phyloP scores from a whole-genome alignment of 2,797 vertebrate species.

The Pangasius krempfi region DNA sequence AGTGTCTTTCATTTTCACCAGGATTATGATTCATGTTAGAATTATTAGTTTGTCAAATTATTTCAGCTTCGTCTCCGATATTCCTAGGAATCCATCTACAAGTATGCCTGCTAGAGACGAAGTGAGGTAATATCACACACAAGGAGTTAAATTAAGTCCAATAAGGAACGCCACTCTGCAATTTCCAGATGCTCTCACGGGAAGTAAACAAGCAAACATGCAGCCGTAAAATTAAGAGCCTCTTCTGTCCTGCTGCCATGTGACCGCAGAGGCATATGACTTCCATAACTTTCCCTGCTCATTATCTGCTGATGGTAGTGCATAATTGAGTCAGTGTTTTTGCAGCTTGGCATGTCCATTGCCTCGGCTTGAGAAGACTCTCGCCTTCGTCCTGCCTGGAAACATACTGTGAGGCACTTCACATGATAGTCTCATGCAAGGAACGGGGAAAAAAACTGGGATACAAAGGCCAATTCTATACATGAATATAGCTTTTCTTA shows the following conservation, averaged over 20 bases:
- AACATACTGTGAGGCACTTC: conserved; percentile 52
- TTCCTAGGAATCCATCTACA: conserved; percentile 22
- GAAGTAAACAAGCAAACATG: conserved; percentile 60
- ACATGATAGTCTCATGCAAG: conserved; percentile 54
- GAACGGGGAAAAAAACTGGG: neutral
- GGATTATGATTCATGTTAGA: neutral
- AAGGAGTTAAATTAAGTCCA: conserved; percentile 46
- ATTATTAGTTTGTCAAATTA: neutral
- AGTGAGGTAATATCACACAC: conserved; percentile 33
- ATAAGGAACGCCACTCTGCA: conserved; percentile 44
- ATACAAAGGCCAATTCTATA: conserved; percentile 45
- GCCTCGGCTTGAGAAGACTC: conserved; percentile 51
- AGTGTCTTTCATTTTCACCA: neutral
- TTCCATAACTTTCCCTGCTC: conserved; percentile 63
- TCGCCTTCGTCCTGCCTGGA: conserved; percentile 38
- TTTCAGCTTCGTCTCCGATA: neutral
- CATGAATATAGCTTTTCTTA: conserved; percentile 33
- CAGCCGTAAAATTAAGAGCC: conserved; percentile 57
- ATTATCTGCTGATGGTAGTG: conserved; percentile 58
- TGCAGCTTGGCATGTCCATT: conserved; percentile 66
- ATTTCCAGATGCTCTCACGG: conserved; percentile 53
- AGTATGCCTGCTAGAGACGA: conserved; percentile 3
- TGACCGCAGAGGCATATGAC: conserved; percentile 61
- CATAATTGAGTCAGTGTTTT: conserved; percentile 72
- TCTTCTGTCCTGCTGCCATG: conserved; percentile 55